phyloP scores from a whole-genome alignment of 2,797 vertebrate species.

The Mareca penelope region DNA sequence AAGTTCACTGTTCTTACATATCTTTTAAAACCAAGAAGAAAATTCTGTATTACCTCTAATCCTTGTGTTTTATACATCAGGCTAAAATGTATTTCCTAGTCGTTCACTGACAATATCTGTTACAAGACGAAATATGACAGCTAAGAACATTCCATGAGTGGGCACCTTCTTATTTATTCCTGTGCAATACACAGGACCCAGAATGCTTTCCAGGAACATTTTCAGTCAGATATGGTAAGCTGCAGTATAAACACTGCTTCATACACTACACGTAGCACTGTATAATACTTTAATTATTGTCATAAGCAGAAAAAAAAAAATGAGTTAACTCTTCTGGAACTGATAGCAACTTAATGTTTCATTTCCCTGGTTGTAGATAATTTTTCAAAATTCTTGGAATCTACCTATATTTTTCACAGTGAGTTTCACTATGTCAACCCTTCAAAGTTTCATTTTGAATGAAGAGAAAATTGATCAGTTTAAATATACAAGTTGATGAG shows the following conservation, averaged over 20 bases:
- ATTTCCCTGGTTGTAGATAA: neutral
- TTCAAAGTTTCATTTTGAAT: neutral
- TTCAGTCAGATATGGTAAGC: neutral
- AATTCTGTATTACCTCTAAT: neutral
- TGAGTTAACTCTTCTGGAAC: neutral
- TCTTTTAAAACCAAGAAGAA: conserved; percentile 42
- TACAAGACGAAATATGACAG: neutral
- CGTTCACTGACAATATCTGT: neutral
- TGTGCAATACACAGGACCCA: neutral
- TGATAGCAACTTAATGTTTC: neutral
- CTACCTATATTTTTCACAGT: neutral
- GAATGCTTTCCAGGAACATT: neutral
- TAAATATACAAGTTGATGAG: neutral
- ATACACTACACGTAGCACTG: neutral
- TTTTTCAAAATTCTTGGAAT: neutral
- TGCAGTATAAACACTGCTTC: neutral
- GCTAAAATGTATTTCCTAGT: conserved; percentile 4
- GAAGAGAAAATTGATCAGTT: neutral
- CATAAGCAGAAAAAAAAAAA: neutral
- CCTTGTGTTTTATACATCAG: neutral
- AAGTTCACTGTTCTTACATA: neutral
- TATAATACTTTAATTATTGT: neutral
- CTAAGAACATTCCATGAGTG: neutral
- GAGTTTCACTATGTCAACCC: neutral
- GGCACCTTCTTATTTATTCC: neutral